Percentiles rank a stretch among this genome's conserved stretches.
Conservation (phyloP, 2,113 vertebrate species). For the Saiga tatarica region DNA sequence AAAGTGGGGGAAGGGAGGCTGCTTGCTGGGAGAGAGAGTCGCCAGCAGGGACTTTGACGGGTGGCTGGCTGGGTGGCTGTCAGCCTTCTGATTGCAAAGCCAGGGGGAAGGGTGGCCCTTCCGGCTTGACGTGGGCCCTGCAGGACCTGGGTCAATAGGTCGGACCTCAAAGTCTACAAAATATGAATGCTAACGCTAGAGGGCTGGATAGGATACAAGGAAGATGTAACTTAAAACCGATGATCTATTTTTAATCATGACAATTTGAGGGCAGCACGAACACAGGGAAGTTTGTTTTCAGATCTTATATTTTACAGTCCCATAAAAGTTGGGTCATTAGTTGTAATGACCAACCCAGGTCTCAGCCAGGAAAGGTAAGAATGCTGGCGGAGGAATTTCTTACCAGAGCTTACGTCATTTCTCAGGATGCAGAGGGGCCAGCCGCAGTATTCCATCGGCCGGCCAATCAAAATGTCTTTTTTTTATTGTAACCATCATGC, state of each 20-base stretch:
- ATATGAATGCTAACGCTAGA: background rate
- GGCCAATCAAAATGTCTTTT: background rate
- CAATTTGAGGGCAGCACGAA: background rate
- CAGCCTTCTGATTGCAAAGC: slow-evolving; percentile 52
- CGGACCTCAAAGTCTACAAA: background rate
- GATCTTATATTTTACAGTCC: background rate
- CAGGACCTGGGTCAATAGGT: background rate
- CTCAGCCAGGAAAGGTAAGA: background rate
- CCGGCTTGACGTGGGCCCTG: background rate
- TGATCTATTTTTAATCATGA: background rate
- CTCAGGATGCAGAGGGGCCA: background rate
- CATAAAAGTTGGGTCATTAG: background rate
- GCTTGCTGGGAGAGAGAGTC: slow-evolving; percentile 50
- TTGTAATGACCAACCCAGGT: background rate
- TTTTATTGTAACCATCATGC: slow-evolving; percentile 1
- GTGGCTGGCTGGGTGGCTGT: slow-evolving; percentile 22
- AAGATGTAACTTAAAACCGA: background rate
- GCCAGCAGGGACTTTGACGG: slow-evolving; percentile 46
- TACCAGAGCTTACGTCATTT: background rate
- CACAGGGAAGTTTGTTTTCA: background rate
- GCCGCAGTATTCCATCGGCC: background rate
- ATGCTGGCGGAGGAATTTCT: background rate
- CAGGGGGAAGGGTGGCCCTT: slow-evolving; percentile 35
- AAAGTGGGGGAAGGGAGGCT: slow-evolving; percentile 55
- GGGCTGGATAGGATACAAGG: background rate